Evolutionary conservation across 1,140 invertebrate species (phyloP).

Genomic region (Diachasmimorpha longicaudata): DNA sequence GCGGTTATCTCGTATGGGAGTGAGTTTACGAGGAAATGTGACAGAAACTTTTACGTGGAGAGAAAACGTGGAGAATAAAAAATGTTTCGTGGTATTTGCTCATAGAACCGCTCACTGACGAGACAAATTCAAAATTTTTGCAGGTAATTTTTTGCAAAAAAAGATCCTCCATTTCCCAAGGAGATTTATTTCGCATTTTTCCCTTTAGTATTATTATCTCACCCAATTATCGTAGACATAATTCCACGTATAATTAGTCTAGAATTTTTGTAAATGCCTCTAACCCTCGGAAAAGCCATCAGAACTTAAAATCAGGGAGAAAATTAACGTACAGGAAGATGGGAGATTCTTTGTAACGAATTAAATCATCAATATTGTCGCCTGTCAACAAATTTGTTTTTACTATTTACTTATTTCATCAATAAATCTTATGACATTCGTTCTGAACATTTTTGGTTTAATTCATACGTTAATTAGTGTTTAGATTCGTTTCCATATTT

Average conservation of each 20-base stretch:
- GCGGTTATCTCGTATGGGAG: too few species aligned
- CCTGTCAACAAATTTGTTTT: constrained; percentile 32
- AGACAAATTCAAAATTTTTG: too few species aligned
- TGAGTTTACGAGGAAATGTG: too few species aligned
- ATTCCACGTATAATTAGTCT: neutral
- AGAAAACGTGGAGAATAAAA: too few species aligned
- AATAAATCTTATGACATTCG: constrained; percentile 17
- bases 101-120: too few species aligned
- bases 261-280: neutral
- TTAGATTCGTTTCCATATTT: constrained; percentile 40
- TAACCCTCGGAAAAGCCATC: neutral
- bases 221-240: neutral
- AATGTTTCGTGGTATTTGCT: too few species aligned
- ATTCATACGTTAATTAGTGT: constrained; percentile 21
- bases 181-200: neutral
- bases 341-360: neutral
- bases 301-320: neutral
- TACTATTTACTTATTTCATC: constrained; percentile 21
- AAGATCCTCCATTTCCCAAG: too few species aligned
- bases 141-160: too few species aligned
- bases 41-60: too few species aligned
- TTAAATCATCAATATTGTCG: constrained; percentile 41
- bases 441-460: constrained; percentile 25
- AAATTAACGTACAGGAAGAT: neutral
- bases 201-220: neutral